phyloP scores from a whole-genome alignment of 2,888 invertebrate genomes.

The Zootermopsis nevadensis region DNA sequence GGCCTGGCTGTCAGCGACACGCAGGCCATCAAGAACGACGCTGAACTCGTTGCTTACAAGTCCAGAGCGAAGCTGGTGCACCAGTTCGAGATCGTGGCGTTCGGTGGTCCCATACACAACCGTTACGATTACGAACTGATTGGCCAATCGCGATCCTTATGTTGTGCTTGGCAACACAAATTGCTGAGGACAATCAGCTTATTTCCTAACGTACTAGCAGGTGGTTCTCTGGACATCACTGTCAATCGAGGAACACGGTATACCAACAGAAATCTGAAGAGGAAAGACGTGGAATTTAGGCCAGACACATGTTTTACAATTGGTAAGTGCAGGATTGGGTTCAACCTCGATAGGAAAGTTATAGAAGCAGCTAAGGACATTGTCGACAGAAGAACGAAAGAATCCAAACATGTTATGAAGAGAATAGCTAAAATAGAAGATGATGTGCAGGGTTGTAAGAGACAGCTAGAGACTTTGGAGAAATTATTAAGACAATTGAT shows the following conservation, averaged over 20 bases:
- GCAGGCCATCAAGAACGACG: conserved; percentile 27
- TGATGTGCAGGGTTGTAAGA: not conserved
- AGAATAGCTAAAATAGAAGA: not conserved
- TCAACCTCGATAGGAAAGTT: not conserved
- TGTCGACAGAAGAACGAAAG: not conserved
- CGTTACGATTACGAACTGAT: not conserved
- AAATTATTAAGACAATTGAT: not conserved
- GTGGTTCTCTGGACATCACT: not conserved
- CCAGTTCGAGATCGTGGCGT: conserved; percentile 18
- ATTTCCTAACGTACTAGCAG: conserved; percentile 4
- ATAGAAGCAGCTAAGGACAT: conserved; percentile 19
- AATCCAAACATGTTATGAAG: not conserved
- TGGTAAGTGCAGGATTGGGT: conserved; percentile 14
- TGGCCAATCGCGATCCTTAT: not conserved
- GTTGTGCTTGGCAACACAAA: not conserved
- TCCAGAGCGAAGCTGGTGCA: conserved; percentile 7
- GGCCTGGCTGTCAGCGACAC: conserved; percentile 36
- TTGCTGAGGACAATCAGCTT: not conserved
- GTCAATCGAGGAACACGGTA: not conserved
- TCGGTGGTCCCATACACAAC: not conserved
- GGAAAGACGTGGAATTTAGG: not conserved
- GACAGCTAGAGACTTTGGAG: not conserved
- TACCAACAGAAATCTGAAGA: not conserved
- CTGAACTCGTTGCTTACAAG: conserved; percentile 17
- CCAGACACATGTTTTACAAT: conserved; percentile 14